Base-by-base conservation (phyloP, 2,113 vertebrate genomes). In the Gambusia affinis region DNA sequence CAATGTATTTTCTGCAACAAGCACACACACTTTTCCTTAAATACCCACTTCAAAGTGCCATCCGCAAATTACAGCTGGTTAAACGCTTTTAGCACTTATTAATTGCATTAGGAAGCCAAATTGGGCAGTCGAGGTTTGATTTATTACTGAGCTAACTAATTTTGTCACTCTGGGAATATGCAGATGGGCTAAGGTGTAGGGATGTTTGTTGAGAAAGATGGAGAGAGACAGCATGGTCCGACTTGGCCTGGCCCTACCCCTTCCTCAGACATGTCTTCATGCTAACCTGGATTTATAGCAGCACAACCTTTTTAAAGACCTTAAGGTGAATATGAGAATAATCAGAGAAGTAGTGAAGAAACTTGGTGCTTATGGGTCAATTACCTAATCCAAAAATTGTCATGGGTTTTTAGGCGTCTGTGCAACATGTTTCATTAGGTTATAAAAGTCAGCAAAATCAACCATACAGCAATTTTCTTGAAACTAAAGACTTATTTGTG, bases 21-120 rank as follows among this genome's bases (percentile, higher is more conserved):
- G 51, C 72, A 29, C 68, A 54, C 80, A 83, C 90, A 88, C 87
- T 91, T 93, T 88, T 88, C 78, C 72, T 89, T 85, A 88, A 92
- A 92, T 79, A 84, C 82, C 86, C 75, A 75, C 84, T 85, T 91
- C 78, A 91, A 93, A 94, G 93, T 94, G 92, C 87, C 92, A 90
- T 85, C 84, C 76, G 17, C 86, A 93, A 93, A 94, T 94, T 90
- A 93, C 72, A 83, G 86, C 85, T 82, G 87, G 90, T 94, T 94
- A 94, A 94, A 89, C 90, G 90, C 91, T 93, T 93, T 94, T 94
- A 95, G 92, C 92, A 91, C 88, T 89, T 94, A 94, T 94, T 95
- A 94, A 95, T 95, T 94, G 87, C 92, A 95, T 95, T 94, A 95
- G 91, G 90, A 88, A 91, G 84, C 82, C 84, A 94, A 94, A 94